Base-by-base conservation (phyloP, 2,113 vertebrate genomes). In the Aix galericulata region DNA sequence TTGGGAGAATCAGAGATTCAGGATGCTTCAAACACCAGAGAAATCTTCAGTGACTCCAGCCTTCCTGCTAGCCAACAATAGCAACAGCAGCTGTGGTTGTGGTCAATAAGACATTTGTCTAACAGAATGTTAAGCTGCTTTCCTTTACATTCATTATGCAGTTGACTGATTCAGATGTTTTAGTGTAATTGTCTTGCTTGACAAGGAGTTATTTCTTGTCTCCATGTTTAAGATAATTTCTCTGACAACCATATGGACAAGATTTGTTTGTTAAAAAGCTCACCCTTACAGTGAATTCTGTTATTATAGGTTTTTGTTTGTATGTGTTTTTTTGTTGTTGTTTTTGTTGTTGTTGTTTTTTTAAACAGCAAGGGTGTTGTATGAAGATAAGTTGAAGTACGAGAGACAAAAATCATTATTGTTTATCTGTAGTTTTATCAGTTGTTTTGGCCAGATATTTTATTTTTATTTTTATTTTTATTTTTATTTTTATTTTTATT, bases 101-200 rank as follows among this genome's bases (percentile, higher is more conserved):
- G 92, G 94, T 96, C 96, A 95, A 89, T 86, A 88, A 95, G 81
- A 88, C 69, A 91, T 89, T 94, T 95, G 75, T 93, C 86, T 89
- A 94, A 91, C 66, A 96, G 66, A 96, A 95, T 77, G 78, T 93
- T 95, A 86, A 95, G n/a, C 68, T 92, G 67, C n/a, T 92, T 93
- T 89, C 64, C 58, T 75, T 89, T 91, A 68, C 53, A 79, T 83
- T 91, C 72, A 62, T 93, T 95, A 93, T 74, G 75, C 88, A 94
- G 94, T 93, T 94, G 86, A 93, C 81, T 79, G 90, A 86, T 93
- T 97, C 69, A 50, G 66, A 96, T 59, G 66, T 44, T 95, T 96
- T 76, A 4, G 6, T 44, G 25, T 59, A 95, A 96, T 84, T 91
- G 90, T 69, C 86, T 95, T 88, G 69, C 87, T 95, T 64, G 50